Base-by-base conservation (phyloP, 2,888 invertebrate genomes). In the Hoplodrina ambigua region DNA sequence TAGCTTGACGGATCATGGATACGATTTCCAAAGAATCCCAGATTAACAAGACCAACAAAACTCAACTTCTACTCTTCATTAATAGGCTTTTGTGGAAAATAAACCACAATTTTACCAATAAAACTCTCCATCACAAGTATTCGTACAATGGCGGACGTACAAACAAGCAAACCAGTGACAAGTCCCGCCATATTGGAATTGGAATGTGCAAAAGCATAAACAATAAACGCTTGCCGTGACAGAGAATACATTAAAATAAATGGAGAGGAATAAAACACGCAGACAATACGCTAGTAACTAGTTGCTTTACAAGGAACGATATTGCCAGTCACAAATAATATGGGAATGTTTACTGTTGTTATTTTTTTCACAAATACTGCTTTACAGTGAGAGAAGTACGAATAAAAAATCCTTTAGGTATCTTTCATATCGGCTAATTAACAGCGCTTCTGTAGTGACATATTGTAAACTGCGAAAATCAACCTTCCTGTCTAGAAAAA, bases 191-290 rank as follows among this genome's bases (percentile, higher is more conserved):
- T 86, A 72, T 85, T 82, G 86, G 84, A 85, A 85, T 88, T 85
- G 84, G 82, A 84, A 86, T 89, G 86, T 85, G 76, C 77, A 60
- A 72, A 72, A 71, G 85, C 87, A 87, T 87, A 86, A 85, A 89
- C 87, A 87, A 88, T 87, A 84, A 74, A 78, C 66, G 76, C 75
- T 63, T 79, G 83, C 84, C 90, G 91, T 91, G 90, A 83, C 79
- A 85, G 73, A 81, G 90, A 90, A 90, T 90, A 86, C 86, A 86
- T 89, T 88, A 87, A 83, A 85, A 75, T 72, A 71, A 79, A 81
- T 80, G 69, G 66, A 63, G 61, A 65, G 60, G 67, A 75, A 82
- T 84, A 79, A 81, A 83, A 76, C 52, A 49, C 64, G 52, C 54
- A 61, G 69, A 72, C 80, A 74, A 69, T 77, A 69, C 55, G 57